These are phyloP conservation scores for Theonella swinhoei DNA, from an alignment of 37 sponge, comb jelly and placozoan species.

Conservation along the genomic window DNA sequence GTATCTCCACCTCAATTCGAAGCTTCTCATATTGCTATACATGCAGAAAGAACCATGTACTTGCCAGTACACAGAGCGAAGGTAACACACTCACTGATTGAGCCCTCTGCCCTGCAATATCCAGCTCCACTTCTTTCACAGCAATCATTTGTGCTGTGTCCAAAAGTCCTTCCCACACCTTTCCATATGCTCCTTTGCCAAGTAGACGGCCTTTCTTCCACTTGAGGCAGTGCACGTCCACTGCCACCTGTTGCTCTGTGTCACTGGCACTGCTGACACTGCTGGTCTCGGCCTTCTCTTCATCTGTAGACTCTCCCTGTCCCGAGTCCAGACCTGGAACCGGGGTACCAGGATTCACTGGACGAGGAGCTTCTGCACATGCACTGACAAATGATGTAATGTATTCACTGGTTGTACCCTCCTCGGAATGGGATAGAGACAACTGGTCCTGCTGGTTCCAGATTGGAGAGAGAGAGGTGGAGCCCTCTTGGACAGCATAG, in stretches of 20 bases:
- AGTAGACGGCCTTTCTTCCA: constrained; percentile 86
- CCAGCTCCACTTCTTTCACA: constrained; percentile 90
- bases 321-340: constrained; percentile 18
- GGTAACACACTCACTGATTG: constrained; percentile 51
- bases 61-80: not conserved
- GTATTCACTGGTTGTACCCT: constrained; percentile 43
- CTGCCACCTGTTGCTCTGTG: constrained; percentile 19
- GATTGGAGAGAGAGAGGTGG: constrained; percentile 64
- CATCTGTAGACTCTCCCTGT: constrained; percentile 23
- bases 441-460: constrained; percentile 58
- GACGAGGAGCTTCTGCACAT: not conserved
- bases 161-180: constrained; percentile 83
- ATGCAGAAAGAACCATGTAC: not conserved
- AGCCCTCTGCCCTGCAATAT: constrained; percentile 72
- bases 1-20: constrained; percentile 81
- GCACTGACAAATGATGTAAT: constrained; percentile 64
- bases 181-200: constrained; percentile 90
- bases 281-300: constrained; percentile 1
- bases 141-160: constrained; percentile 83
- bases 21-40: constrained; percentile 88
- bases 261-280: constrained; percentile 25
- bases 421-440: constrained; percentile 29
- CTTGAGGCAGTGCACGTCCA: constrained; percentile 27
- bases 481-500: constrained; percentile 25
- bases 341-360: not conserved